Base-by-base conservation (phyloP, 2,888 invertebrate genomes). In the Eupeodes luniger region DNA sequence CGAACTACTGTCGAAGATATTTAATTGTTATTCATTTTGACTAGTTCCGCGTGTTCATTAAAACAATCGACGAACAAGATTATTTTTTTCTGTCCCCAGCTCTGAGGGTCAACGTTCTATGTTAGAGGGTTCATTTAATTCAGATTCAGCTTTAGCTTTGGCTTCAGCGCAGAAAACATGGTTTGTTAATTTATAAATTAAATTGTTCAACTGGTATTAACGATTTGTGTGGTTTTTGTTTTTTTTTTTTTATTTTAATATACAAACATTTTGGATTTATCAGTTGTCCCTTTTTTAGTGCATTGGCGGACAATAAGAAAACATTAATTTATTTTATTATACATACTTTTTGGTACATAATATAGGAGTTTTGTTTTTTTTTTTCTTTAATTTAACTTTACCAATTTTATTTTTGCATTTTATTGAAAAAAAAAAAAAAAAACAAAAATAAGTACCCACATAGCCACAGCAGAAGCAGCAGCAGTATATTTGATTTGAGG, bases 91-190 rank as follows among this genome's bases (percentile, higher is more conserved):
- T 51, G 67, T 69, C 47, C 70, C 36, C 19, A 70, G 70, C 40
- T 78, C 47, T 53, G 83, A 87, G 87, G 87, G 87, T 87, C 87
- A 87, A 87, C 76, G 87, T 87, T 87, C 87, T 87, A 79, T 86
- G 84, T 87, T 84, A 79, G 67, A 70, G 79, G 74, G 76, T 83
- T 79, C 79, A 79, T 78, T 79, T 72, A 59, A 59, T 53, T 69
- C 44, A 27, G 57, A 59, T 57, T 57, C 40, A 51, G 69, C 69
- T 53, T 53, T 53, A 51, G 69, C 69, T 53, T 53, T 53, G 53
- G 53, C 53, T 70, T 55, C 67, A 78, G 85, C 82, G 77, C 78
- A 69, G 62, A 75, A 81, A 81, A 81, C 77, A 78, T 81, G 77
- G 77, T 67, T 69, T 85, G 78, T 75, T 49, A 72, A 74, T 85